Base-by-base conservation (phyloP, 1,140 invertebrate genomes). In the Copidosoma floridanum region DNA sequence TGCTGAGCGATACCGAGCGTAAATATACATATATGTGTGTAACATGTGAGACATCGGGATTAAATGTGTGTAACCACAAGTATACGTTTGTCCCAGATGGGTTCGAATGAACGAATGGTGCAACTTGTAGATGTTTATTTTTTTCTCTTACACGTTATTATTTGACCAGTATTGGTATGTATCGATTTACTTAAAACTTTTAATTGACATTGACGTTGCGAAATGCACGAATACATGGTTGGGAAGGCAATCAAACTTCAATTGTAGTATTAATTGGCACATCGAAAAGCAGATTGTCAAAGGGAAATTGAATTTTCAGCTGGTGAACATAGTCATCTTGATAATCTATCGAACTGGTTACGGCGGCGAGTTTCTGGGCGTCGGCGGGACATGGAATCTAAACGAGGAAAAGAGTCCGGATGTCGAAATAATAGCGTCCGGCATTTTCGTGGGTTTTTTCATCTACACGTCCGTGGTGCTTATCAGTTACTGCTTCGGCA, bases 301-400 rank as follows among this genome's bases (percentile, higher is more conserved):
- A n/a, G 3, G 26, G 12, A 26, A 32, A 16, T 50, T 12, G 18
- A 50, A 32, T 35, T 50, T 50, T 12, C 75, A 92, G 91, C 81
- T 92, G 11, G 66, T 94, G 41, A 93, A 92, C 73, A 79, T 93
- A 51, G 88, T 93, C 12, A 87, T 93, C 54, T 70, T 93, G 24
- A 86, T 92, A 41, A 78, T 93, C 1, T 93, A 94, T 75, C 85
- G 91, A 63, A 88, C 87, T 38, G 91, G 91, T n/a, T 88, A 88
- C 72, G 83, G 86, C 43, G 90, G 90, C 2, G 84, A 87, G 67
- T 93, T 94, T 72, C 80, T 94, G 38, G 91, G 91, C 24, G 88
- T 92, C 16, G 90, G 91, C 37, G 91, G 90, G 27, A 91, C 89
- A 8, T 93, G 91, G 90, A 93, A 94, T 76, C 77, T 92, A n/a